These are phyloP conservation scores for Characodon lateralis DNA, from an alignment of 2,797 vertebrate species.

Conservation along the genomic window DNA sequence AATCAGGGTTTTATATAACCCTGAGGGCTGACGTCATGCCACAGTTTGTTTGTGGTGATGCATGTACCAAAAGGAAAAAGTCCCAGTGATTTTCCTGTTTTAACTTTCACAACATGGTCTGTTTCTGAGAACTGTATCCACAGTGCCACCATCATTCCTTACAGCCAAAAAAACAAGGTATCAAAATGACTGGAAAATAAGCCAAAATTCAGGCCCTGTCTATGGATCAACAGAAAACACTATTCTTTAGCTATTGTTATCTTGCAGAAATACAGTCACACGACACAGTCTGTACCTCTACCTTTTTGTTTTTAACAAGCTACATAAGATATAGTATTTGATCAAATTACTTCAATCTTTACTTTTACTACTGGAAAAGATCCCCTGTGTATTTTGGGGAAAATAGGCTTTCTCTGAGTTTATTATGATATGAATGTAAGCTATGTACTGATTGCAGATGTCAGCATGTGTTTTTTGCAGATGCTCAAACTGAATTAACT, in stretches of 20 bases:
- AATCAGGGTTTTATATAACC: slow-evolving; percentile 57
- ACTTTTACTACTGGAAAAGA: neutral
- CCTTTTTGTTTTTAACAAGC: neutral
- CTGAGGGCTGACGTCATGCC: slow-evolving; percentile 35
- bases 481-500: neutral
- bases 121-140: slow-evolving; percentile 27
- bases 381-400: neutral
- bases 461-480: neutral
- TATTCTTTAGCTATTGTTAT: neutral
- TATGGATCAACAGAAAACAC: neutral
- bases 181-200: neutral
- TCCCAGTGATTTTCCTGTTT: slow-evolving; percentile 32
- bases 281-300: neutral
- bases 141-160: neutral
- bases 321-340: neutral
- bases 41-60: slow-evolving; percentile 61
- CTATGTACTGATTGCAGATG: neutral
- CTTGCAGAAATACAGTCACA: neutral
- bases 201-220: neutral
- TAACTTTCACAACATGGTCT: slow-evolving; percentile 22
- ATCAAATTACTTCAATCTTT: neutral
- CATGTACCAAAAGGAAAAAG: slow-evolving; percentile 27
- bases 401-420: neutral
- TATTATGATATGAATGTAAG: neutral
- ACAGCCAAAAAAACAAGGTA: neutral